A percentile compares a stretch with the other conserved stretches of the same genome.
These are phyloP conservation scores for Neuroterus valhalla DNA, from an alignment of 1,140 invertebrate species.

Conservation along the genomic window DNA sequence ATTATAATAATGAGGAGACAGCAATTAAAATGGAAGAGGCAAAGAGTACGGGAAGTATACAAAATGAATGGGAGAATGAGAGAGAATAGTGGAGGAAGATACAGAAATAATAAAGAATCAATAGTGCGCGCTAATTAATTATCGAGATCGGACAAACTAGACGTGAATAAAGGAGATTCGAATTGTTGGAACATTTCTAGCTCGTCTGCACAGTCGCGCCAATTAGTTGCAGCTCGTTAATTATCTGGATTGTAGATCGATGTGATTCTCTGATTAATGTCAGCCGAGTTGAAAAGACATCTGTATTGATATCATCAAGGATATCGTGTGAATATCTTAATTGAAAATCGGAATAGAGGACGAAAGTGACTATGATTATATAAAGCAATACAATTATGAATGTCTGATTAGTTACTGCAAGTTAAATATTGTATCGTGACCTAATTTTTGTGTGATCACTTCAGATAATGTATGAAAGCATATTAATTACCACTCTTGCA, in stretches of 20 bases:
- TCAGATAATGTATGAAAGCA: neutral
- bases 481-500: no score
- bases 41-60: neutral
- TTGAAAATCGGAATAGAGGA: no score
- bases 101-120: slow-evolving; percentile 14
- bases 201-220: neutral
- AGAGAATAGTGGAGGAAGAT: neutral
- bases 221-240: slow-evolving; percentile 29
- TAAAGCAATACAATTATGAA: no score
- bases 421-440: no score
- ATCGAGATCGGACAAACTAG: neutral
- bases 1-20: neutral
- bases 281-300: slow-evolving; percentile 5
- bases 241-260: slow-evolving; percentile 20
- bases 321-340: no score
- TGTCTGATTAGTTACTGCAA: no score
- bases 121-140: slow-evolving; percentile 19
- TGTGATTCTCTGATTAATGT: slow-evolving; percentile 7
- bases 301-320: no score
- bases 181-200: slow-evolving; percentile 24
- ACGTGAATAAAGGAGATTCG: slow-evolving; percentile 12
- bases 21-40: neutral
- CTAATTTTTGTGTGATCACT: neutral
- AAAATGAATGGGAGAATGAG: neutral
- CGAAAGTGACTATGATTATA: no score